A percentile compares a stretch with the other conserved stretches of the same genome.
Conservation (phyloP, 2,888 invertebrate genomes). For the Dione juno region DNA sequence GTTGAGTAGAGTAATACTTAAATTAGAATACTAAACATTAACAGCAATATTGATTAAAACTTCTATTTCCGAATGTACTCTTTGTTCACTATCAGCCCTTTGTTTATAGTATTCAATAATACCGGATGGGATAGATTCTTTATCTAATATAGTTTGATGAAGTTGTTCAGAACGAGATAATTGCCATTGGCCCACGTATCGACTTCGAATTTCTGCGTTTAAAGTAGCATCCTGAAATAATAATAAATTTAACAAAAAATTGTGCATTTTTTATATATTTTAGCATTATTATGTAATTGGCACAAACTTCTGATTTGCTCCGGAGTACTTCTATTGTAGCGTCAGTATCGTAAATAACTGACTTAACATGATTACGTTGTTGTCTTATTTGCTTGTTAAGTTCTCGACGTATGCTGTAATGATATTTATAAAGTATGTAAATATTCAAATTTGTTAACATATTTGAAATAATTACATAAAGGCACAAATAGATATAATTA, state of each 20-base stretch:
- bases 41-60: constrained; percentile 60
- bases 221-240: constrained; percentile 56
- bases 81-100: constrained; percentile 61
- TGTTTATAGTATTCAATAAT: constrained; percentile 60
- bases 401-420: constrained; percentile 56
- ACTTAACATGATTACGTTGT: constrained; percentile 64
- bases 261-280: neutral
- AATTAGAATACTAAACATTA: constrained; percentile 52
- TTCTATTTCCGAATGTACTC: constrained; percentile 70
- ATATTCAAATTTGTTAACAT: no score
- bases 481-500: no score
- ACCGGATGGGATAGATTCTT: constrained; percentile 51
- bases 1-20: neutral
- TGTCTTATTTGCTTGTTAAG: constrained; percentile 60
- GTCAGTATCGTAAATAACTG: constrained; percentile 63
- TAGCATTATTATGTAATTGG: neutral
- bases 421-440: no score
- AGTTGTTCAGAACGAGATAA: constrained; percentile 67
- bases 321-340: constrained; percentile 56
- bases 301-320: constrained; percentile 60
- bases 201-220: constrained; percentile 56
- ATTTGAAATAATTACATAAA: no score
- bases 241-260: neutral
- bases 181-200: constrained; percentile 68
- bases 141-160: constrained; percentile 51